Evolutionary conservation across 2,888 invertebrate species (phyloP), one percentile per base, ranked within the genome.

Genomic region (Cerastis leucographa): DNA sequence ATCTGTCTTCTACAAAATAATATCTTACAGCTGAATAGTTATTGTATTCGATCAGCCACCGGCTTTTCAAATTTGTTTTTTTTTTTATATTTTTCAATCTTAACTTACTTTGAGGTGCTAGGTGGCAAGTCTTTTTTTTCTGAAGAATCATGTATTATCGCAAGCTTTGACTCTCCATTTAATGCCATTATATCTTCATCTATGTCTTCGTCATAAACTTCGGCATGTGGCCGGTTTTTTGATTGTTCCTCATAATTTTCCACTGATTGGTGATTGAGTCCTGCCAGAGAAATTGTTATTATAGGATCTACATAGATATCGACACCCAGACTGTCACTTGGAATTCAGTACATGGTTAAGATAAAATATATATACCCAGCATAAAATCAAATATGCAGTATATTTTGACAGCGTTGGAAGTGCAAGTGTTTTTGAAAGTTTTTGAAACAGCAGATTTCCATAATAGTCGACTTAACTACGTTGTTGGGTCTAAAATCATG

Each of bases 21-120:
- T 25, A 25, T 56, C n/a, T 56, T 25, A 7, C 1, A 25, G 56
- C 14, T 56, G 0, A 56, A 25, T 54, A n/a, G 12, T 25, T 56
- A 25, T 25, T 25, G 25, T 56, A 25, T 25, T 25, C 25, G 0
- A 8, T 22, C 11, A 17, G 49, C n/a, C 3, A 22, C 11, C 51
- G 35, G n/a, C 25, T 12, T 54, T 40, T 69, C n/a, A n/a, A n/a
- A n/a, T n/a, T n/a, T n/a, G n/a, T n/a, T 22, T 4, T 44, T 61
- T 17, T 17, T 11, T 4, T 6, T 11, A 22, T 46, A 5, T 46
- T 46, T 22, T 42, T 51, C 4, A 19, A 42, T 46, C 17, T 22
- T 62, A 62, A 72, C 78, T 49, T 35, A 78, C 78, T 56, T 65
- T 49, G 42, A 25, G 3, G 42, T 7, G 7, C 29, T 19, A 14